Evolutionary conservation across 2,113 vertebrate genomes (phyloP).

Genomic region (Lathamus discolor): DNA sequence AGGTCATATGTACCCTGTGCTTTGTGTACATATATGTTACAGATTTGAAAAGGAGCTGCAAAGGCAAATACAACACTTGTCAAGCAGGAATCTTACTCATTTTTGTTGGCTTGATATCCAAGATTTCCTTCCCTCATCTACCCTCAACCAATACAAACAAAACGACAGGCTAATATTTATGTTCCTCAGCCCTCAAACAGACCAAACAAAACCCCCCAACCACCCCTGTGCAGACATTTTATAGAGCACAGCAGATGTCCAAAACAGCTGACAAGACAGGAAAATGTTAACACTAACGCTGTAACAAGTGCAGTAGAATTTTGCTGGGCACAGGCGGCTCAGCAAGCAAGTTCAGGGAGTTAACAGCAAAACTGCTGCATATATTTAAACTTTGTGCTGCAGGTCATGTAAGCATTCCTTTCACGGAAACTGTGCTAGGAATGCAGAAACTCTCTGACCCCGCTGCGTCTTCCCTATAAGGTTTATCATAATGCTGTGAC

Average conservation of each 20-base stretch:
- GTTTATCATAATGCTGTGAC: slow-evolving; percentile 71
- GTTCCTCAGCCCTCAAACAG: slow-evolving; percentile 51
- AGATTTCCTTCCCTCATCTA: slow-evolving; percentile 48
- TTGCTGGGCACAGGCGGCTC: slow-evolving; percentile 57
- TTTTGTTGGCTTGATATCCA: slow-evolving; percentile 48
- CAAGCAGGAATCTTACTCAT: slow-evolving; percentile 22
- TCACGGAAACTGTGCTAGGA: slow-evolving; percentile 73
- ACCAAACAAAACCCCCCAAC: slow-evolving; percentile 56
- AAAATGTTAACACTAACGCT: slow-evolving; percentile 55
- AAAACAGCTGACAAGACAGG: slow-evolving; percentile 69
- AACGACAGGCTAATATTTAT: slow-evolving; percentile 68
- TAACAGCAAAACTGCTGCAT: slow-evolving; percentile 75
- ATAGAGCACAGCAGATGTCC: slow-evolving; percentile 65
- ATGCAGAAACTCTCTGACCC: slow-evolving; percentile 69
- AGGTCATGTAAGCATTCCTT: slow-evolving; percentile 78
- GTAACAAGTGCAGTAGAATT: slow-evolving; percentile 38
- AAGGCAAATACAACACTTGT: background rate
- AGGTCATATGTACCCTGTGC: background rate
- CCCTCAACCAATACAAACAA: slow-evolving; percentile 51
- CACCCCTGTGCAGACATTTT: slow-evolving; percentile 47
- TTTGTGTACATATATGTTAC: background rate
- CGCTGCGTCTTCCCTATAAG: slow-evolving; percentile 68
- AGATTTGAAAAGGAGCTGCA: slow-evolving; percentile 3
- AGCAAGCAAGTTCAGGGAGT: slow-evolving; percentile 72
- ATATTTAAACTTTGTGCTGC: slow-evolving; percentile 74